These are phyloP conservation scores for Hyles vespertilio DNA, from an alignment of 1,140 invertebrate species.

Conservation along the genomic window DNA sequence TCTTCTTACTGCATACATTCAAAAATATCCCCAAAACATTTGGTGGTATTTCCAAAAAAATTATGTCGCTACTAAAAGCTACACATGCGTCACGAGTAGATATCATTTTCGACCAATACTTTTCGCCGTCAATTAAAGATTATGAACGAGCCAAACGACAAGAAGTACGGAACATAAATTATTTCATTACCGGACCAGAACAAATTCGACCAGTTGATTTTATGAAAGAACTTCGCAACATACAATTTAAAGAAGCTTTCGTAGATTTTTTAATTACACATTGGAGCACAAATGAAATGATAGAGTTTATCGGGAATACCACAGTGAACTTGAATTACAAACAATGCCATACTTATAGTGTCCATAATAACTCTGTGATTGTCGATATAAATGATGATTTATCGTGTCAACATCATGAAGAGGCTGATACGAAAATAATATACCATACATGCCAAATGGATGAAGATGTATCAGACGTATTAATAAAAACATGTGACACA, in stretches of 20 bases:
- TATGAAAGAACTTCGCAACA: constrained; percentile 30
- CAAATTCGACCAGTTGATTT: constrained; percentile 27
- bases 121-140: constrained; percentile 28
- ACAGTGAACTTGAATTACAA: constrained; percentile 15
- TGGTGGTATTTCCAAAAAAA: constrained; percentile 24
- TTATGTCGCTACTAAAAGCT: constrained; percentile 7
- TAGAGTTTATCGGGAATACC: constrained; percentile 20
- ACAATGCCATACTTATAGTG: constrained; percentile 15
- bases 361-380: constrained; percentile 11
- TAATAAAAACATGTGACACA: constrained; percentile 19
- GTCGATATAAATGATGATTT: constrained; percentile 14
- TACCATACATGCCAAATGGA: constrained; percentile 9
- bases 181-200: constrained; percentile 21
- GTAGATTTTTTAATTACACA: constrained; percentile 30
- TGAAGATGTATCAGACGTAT: background rate
- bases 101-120: constrained; percentile 33
- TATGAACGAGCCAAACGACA: constrained; percentile 19
- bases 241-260: constrained; percentile 33
- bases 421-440: constrained; percentile 19
- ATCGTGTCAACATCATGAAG: constrained; percentile 15
- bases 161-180: constrained; percentile 17
- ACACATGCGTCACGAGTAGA: constrained; percentile 16
- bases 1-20: constrained; percentile 24
- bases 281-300: constrained; percentile 15
- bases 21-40: constrained; percentile 21